Conservation (phyloP, 2,797 vertebrate species). For the Diglossa cyanea region DNA sequence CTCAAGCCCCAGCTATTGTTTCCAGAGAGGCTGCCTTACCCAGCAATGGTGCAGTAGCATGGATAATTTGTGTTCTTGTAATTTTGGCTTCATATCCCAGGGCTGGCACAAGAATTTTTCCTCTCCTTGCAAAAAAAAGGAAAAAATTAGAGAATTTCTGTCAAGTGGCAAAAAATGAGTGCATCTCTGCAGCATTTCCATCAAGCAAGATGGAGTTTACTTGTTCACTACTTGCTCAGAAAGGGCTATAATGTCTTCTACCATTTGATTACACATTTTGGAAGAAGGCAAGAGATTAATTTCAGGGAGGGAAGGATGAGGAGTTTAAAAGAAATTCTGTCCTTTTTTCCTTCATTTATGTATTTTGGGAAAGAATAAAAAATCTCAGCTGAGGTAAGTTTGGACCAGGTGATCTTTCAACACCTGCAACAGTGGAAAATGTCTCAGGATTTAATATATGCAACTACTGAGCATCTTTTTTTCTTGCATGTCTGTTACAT, state of each 20-base stretch:
- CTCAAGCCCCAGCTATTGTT: background rate
- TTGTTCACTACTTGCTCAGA: background rate
- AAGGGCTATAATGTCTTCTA: background rate
- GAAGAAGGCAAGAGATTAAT: background rate
- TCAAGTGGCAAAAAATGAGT: background rate
- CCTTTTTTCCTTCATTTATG: background rate
- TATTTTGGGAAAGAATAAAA: background rate
- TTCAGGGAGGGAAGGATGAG: background rate
- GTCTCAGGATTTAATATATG: background rate
- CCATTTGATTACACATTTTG: background rate
- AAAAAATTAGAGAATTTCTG: background rate
- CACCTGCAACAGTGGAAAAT: background rate
- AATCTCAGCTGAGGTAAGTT: background rate
- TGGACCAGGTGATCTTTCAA: background rate
- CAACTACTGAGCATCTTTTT: background rate
- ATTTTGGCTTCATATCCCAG: background rate
- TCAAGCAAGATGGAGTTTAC: background rate
- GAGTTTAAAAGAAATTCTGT: background rate
- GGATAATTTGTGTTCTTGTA: background rate
- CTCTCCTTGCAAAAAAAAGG: background rate
- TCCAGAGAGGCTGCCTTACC: background rate
- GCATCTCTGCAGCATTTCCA: background rate
- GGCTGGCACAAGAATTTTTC: background rate
- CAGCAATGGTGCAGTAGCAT: background rate
- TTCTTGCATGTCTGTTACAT: background rate